Percentiles rank a stretch among this genome's conserved stretches.
Evolutionary conservation across 2,113 vertebrate genomes (phyloP).

Genomic region (Bambusicola thoracicus): DNA sequence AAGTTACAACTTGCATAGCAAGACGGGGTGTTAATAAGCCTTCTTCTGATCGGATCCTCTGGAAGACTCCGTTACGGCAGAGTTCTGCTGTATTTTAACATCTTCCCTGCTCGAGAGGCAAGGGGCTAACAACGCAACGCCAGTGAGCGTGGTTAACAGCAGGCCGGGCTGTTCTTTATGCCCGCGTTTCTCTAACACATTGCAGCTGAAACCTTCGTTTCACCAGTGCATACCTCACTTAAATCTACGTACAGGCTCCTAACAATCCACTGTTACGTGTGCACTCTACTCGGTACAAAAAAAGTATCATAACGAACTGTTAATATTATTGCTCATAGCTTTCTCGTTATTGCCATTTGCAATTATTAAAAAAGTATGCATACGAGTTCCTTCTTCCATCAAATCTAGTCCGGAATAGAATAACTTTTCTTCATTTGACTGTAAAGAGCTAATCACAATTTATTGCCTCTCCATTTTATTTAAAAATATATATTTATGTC

Average conservation of each 20-base stretch:
- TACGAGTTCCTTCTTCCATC: slow-evolving; percentile 66
- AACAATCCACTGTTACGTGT: slow-evolving; percentile 20
- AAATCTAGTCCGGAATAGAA: slow-evolving; percentile 66
- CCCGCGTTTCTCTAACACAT: slow-evolving; percentile 28
- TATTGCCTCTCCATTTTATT: slow-evolving; percentile 78
- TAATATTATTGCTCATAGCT: slow-evolving; percentile 81
- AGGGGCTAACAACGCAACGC: neutral
- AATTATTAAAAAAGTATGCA: slow-evolving; percentile 65
- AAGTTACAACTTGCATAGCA: slow-evolving; percentile 78
- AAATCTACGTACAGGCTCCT: slow-evolving; percentile 62
- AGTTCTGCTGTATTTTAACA: slow-evolving; percentile 40
- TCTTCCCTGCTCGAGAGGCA: slow-evolving; percentile 26
- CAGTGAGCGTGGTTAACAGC: neutral
- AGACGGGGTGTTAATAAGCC: slow-evolving; percentile 66
- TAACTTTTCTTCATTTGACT: slow-evolving; percentile 59
- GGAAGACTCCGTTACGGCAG: slow-evolving; percentile 74
- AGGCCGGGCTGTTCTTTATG: slow-evolving; percentile 18
- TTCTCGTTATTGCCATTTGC: slow-evolving; percentile 81
- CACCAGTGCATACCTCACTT: slow-evolving; percentile 22
- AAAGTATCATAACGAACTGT: slow-evolving; percentile 56
- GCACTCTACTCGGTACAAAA: slow-evolving; percentile 43
- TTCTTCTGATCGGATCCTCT: slow-evolving; percentile 57
- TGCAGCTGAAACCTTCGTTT: slow-evolving; percentile 43
- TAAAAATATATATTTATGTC: slow-evolving; percentile 73
- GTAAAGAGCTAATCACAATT: slow-evolving; percentile 71